A percentile compares a stretch with the other conserved stretches of the same genome.
Conservation (phyloP, 2,797 vertebrate species). For the Aulostomus chinensis region DNA sequence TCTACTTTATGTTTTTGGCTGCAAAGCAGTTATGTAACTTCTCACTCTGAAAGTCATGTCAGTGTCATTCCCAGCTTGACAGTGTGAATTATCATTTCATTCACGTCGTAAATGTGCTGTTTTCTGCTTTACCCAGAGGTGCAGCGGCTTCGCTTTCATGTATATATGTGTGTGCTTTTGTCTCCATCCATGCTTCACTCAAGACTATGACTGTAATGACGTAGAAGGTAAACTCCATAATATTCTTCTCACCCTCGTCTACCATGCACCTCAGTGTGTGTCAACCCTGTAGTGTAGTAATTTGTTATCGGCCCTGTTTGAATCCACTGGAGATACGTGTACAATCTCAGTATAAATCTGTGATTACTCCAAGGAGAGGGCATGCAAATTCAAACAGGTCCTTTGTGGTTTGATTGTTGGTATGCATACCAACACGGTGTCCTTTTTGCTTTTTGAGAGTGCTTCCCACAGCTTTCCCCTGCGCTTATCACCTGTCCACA, state of each 20-base stretch:
- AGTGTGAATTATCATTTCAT: slow-evolving; percentile 47
- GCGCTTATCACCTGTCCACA: slow-evolving; percentile 60
- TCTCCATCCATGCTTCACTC: slow-evolving; percentile 85
- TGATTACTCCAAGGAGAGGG: slow-evolving; percentile 58
- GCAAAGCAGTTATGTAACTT: slow-evolving; percentile 34
- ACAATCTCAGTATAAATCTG: slow-evolving; percentile 40
- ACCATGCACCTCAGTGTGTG: slow-evolving; percentile 52
- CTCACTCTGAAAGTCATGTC: slow-evolving; percentile 37
- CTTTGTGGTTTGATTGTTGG: slow-evolving; percentile 53
- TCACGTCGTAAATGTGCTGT: slow-evolving; percentile 51
- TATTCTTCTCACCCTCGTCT: slow-evolving; percentile 61
- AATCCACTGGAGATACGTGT: slow-evolving; percentile 45
- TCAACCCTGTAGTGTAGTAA: slow-evolving; percentile 38
- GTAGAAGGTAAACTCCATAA: slow-evolving; percentile 82
- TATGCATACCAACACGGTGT: slow-evolving; percentile 53
- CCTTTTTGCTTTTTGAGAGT: slow-evolving; percentile 44
- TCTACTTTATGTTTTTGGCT: slow-evolving; percentile 17
- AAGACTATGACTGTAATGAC: slow-evolving; percentile 84
- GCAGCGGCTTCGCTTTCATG: slow-evolving; percentile 60
- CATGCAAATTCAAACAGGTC: slow-evolving; percentile 70
- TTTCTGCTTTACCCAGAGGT: slow-evolving; percentile 47
- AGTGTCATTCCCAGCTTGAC: slow-evolving; percentile 34
- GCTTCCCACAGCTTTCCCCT: slow-evolving; percentile 30
- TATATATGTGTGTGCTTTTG: slow-evolving; percentile 79
- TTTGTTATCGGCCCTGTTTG: slow-evolving; percentile 50